Evolutionary conservation across 1,140 invertebrate species (phyloP).

Genomic region (Drosophila eugracilis): DNA sequence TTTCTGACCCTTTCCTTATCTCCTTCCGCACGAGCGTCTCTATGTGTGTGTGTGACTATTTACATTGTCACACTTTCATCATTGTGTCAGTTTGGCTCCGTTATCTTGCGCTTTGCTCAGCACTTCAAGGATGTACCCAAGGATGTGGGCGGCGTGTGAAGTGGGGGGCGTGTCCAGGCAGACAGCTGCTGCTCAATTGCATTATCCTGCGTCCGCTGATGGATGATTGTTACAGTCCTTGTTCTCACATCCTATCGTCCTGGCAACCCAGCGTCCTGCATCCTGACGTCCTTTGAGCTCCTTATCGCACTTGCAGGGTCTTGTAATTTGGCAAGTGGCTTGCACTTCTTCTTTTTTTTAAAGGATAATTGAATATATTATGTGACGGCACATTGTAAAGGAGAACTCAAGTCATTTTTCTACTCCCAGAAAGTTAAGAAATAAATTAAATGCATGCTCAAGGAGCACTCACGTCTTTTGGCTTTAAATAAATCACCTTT

Average conservation of each 20-base stretch:
- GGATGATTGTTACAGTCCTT: conserved; percentile 43
- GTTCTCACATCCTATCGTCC: not conserved
- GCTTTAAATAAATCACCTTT: too few species aligned
- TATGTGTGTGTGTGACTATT: conserved; percentile 42
- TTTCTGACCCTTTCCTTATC: conserved; percentile 23
- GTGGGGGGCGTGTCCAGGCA: conserved; percentile 44
- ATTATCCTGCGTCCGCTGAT: conserved; percentile 56
- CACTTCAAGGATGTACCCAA: conserved; percentile 39
- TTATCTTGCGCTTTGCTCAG: conserved; percentile 44
- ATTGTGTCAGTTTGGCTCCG: conserved; percentile 39
- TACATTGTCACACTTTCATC: conserved; percentile 63
- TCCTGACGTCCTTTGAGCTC: conserved; percentile 14
- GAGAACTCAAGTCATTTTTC: conserved; percentile 10
- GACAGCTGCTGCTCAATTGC: conserved; percentile 59
- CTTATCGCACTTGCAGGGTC: conserved; percentile 40
- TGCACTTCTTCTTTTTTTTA: conserved; percentile 6
- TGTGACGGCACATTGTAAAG: conserved; percentile 18
- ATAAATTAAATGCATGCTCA: too few species aligned
- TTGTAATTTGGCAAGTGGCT: conserved; percentile 69
- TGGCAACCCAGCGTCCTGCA: conserved; percentile 12
- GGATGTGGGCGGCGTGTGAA: conserved; percentile 12
- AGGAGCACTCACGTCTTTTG: too few species aligned
- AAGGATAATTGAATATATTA: conserved; percentile 52
- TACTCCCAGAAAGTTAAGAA: not conserved
- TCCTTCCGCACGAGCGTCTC: conserved; percentile 24